These are phyloP conservation scores for Hylyphantes graminicola DNA, from an alignment of 1,140 invertebrate genomes.

Conservation along the genomic window DNA sequence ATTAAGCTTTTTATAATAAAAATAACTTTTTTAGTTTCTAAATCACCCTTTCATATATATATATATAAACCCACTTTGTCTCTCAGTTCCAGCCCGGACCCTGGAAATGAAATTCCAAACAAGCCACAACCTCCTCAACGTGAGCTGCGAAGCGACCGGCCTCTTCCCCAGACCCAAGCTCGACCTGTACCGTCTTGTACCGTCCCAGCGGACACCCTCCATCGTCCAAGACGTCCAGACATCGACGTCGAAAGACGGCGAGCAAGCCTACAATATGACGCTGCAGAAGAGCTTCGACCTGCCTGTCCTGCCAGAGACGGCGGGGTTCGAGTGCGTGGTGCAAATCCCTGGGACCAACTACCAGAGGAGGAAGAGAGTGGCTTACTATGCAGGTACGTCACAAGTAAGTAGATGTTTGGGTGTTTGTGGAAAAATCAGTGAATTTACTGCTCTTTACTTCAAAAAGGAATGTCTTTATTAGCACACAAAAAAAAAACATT, in stretches of 20 bases:
- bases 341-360: constrained; percentile 58
- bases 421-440: neutral
- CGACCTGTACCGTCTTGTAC: constrained; percentile 25
- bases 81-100: constrained; percentile 44
- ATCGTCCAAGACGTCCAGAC: constrained; percentile 31
- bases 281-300: constrained; percentile 31
- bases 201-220: neutral
- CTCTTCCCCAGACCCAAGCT: constrained; percentile 45
- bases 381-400: constrained; percentile 57
- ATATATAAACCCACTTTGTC: neutral
- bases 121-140: constrained; percentile 12
- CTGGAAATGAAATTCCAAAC: constrained; percentile 47
- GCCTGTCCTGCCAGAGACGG: constrained; percentile 26
- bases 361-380: constrained; percentile 42
- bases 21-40: neutral
- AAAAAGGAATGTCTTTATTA: neutral
- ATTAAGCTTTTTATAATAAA: too few relatives aligned
- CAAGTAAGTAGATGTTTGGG: constrained; percentile 56
- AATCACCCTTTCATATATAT: neutral
- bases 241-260: constrained; percentile 4
- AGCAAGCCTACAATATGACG: constrained; percentile 23
- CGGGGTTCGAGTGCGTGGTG: constrained; percentile 51
- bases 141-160: constrained; percentile 50
- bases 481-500: neutral
- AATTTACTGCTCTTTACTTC: neutral